These are phyloP conservation scores for Psophia crepitans DNA, from an alignment of 2,113 vertebrate genomes.

Conservation along the genomic window DNA sequence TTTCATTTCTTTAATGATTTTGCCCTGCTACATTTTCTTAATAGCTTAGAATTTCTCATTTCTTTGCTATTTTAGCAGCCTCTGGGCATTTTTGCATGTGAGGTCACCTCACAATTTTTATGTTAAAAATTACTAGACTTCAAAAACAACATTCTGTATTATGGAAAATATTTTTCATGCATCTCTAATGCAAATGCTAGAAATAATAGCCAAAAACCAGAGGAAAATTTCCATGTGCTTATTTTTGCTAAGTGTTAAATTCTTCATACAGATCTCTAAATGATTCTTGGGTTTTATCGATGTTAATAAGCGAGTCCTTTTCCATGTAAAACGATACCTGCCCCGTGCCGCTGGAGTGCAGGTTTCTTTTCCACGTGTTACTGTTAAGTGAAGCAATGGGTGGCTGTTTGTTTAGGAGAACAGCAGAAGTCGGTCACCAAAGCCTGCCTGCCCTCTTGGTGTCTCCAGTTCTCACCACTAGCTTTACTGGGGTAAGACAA, in stretches of 20 bases:
- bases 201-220: background rate
- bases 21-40: background rate
- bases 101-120: conserved; percentile 29
- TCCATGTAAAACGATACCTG: background rate
- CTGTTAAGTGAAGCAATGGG: background rate
- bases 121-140: conserved; percentile 25
- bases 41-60: conserved; percentile 38
- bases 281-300: background rate
- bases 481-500: background rate
- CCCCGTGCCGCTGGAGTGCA: background rate
- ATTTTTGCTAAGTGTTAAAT: conserved; percentile 37
- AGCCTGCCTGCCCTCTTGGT: background rate
- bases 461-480: background rate
- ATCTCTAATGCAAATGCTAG: background rate
- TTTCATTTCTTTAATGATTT: conserved; percentile 38
- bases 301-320: background rate
- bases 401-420: background rate
- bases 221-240: background rate
- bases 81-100: conserved; percentile 16
- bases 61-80: conserved; percentile 36
- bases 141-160: conserved; percentile 46
- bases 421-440: background rate
- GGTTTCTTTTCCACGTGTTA: background rate
- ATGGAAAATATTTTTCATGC: conserved; percentile 22
- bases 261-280: background rate